A percentile compares a stretch with the other conserved stretches of the same genome.
Conservation (phyloP, 2,888 invertebrate genomes). For the Cephus runcator region DNA sequence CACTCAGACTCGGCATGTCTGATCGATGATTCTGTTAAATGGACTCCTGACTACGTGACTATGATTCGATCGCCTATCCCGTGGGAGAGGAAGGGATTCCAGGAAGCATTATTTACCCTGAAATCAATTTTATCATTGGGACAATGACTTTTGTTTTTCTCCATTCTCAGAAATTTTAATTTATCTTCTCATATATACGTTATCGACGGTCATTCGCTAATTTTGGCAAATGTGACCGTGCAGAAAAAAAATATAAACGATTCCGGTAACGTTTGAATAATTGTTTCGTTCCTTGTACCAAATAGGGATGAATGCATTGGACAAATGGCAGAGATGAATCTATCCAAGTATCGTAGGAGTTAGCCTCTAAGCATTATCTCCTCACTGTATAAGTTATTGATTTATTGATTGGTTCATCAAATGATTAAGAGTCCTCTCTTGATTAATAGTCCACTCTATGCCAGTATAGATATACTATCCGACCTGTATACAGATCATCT, state of each 20-base stretch:
- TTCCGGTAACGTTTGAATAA: background rate
- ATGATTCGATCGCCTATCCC: slow-evolving; percentile 1
- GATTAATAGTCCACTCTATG: slow-evolving; percentile 55
- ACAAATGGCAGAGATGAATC: slow-evolving; percentile 7
- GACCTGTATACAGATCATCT: background rate
- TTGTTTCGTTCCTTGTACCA: background rate
- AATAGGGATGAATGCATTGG: background rate
- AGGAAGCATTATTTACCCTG: background rate
- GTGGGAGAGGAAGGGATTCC: background rate
- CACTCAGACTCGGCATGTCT: slow-evolving; percentile 14
- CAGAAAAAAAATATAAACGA: background rate
- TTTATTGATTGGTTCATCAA: slow-evolving; percentile 52
- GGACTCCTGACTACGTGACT: slow-evolving; percentile 14
- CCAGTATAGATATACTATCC: slow-evolving; percentile 40
- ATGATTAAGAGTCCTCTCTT: slow-evolving; percentile 49
- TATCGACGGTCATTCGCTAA: background rate
- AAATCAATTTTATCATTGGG: background rate
- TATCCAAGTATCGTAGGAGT: background rate
- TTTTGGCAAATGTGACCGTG: background rate
- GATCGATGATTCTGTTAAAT: slow-evolving; percentile 24
- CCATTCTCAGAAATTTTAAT: background rate
- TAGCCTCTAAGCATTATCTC: slow-evolving; percentile 1
- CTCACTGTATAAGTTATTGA: slow-evolving; percentile 47
- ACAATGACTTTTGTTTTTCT: background rate
- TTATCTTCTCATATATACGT: background rate